Base-by-base conservation (phyloP, 2,888 invertebrate genomes). In the Pyrocoelia pectoralis region DNA sequence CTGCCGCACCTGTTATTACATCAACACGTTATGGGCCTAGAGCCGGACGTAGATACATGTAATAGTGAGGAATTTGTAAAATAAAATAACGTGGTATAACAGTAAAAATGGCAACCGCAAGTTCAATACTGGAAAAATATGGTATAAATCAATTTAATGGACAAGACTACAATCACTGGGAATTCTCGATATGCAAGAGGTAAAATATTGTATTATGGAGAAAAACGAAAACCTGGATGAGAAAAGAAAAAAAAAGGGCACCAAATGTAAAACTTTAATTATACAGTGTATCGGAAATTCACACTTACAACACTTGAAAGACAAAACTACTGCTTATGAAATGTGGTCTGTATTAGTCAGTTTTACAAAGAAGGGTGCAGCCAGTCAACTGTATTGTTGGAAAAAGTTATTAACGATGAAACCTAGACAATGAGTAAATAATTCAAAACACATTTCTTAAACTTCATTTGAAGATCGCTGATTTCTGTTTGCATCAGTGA, bases 241-340 rank as follows among this genome's bases (percentile, higher is more conserved):
- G 46, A 29, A 12, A 43, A 38, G n/a, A n/a, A 33, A 50, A 14
- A 61, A 65, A 46, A 28, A 49, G 14, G 65, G 69, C 61, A 68
- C 61, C 48, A 70, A 69, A 67, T 68, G 70, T 43, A 70, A 71
- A 64, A 29, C 65, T 14, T 41, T 73, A 14, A 66, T 74, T 19
- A 66, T 73, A 28, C 70, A 73, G 49, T 69, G 73, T 56, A 61
- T 73, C 10, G 46, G 68, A 14, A 68, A 74, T 50, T 59, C 68
- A 4, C 72, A 74, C 46, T 53, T 73, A n/a, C 66, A 74, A 43
- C 66, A 69, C 54, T 53, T 74, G 10, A 73, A 73, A 61, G 72
- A 73, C 14, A 71, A 68, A 62, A 54, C 61, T 9, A 24, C 67
- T 29, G 68, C 70, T 13, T 72, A 54, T 60, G 15, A 68, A 51